Evolutionary conservation across 2,888 invertebrate genomes (phyloP).

Genomic region (Polylopha cassiicola): DNA sequence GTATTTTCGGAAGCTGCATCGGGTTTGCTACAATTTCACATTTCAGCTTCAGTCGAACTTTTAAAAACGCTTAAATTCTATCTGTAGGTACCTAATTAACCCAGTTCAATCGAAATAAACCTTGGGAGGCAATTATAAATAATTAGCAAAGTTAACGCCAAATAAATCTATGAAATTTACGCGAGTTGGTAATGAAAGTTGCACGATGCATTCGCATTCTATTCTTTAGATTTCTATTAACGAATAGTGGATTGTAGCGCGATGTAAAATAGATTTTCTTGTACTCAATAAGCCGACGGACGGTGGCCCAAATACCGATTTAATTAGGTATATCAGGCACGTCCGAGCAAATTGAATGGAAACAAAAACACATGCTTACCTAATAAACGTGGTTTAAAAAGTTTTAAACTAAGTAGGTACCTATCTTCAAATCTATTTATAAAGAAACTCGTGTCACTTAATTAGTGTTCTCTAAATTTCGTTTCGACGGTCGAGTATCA

Average conservation of each 20-base stretch:
- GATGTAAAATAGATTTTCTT: slow-evolving; percentile 63
- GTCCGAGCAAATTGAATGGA: slow-evolving; percentile 23
- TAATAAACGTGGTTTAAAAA: too few relatives aligned
- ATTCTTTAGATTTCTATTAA: slow-evolving; percentile 36
- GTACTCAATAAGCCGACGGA: slow-evolving; percentile 40
- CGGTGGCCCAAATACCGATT: slow-evolving; percentile 61
- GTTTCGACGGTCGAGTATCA: slow-evolving; percentile 10
- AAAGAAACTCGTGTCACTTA: slow-evolving; percentile 1
- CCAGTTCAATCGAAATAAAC: slow-evolving; percentile 3
- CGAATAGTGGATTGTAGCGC: slow-evolving; percentile 46
- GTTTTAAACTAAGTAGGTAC: too few relatives aligned
- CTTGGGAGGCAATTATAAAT: too few relatives aligned
- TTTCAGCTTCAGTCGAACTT: too few relatives aligned
- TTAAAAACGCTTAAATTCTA: slow-evolving; percentile 8
- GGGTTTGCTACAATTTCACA: slow-evolving; percentile 47
- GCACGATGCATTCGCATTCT: slow-evolving; percentile 34
- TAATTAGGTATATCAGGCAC: slow-evolving; percentile 12
- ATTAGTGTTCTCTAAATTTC: slow-evolving; percentile 9
- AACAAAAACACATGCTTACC: slow-evolving; percentile 1
- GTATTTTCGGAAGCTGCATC: slow-evolving; percentile 65
- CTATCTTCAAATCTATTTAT: too few relatives aligned
- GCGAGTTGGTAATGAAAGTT: slow-evolving; percentile 49
- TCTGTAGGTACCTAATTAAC: slow-evolving; percentile 6
- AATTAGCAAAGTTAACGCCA: slow-evolving; percentile 5
- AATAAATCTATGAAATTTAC: slow-evolving; percentile 32